A percentile compares a stretch with the other conserved stretches of the same genome.
phyloP scores from a whole-genome alignment of 2,888 invertebrate genomes.

The Hypena proboscidalis region DNA sequence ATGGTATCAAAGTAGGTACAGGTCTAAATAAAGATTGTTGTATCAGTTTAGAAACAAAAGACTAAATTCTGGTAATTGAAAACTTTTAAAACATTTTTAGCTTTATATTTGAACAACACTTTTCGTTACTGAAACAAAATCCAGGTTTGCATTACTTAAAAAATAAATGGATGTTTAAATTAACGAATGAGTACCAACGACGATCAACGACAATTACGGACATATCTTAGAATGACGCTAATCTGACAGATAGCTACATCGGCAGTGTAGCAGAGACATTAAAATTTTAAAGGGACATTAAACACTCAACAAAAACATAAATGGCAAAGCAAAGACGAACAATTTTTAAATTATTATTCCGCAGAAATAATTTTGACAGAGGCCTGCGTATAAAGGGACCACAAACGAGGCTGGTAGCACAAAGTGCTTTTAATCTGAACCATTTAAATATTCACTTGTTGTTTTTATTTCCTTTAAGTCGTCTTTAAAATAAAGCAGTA shows the following conservation, averaged over 20 bases:
- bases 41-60: too few relatives aligned
- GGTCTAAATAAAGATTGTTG: too few relatives aligned
- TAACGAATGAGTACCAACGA: too few relatives aligned
- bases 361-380: conserved; percentile 6
- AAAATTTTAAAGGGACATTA: conserved; percentile 8
- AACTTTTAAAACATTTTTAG: too few relatives aligned
- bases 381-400: conserved; percentile 4
- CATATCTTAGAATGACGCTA: too few relatives aligned
- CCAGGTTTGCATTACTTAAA: too few relatives aligned
- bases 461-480: conserved; percentile 47
- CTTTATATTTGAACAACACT: too few relatives aligned
- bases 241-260: background rate
- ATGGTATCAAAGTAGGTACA: too few relatives aligned
- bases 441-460: conserved; percentile 46
- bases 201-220: too few relatives aligned
- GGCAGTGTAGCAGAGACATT: conserved; percentile 4
- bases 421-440: conserved; percentile 35
- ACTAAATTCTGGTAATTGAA: too few relatives aligned
- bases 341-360: conserved; percentile 4
- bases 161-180: too few relatives aligned
- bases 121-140: background rate
- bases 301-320: conserved; percentile 1
- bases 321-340: background rate
- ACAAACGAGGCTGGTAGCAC: conserved; percentile 11
- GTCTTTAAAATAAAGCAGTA: conserved; percentile 57